These are phyloP conservation scores for Megatriorchis doriae DNA, from an alignment of 2,113 vertebrate genomes.

Conservation along the genomic window DNA sequence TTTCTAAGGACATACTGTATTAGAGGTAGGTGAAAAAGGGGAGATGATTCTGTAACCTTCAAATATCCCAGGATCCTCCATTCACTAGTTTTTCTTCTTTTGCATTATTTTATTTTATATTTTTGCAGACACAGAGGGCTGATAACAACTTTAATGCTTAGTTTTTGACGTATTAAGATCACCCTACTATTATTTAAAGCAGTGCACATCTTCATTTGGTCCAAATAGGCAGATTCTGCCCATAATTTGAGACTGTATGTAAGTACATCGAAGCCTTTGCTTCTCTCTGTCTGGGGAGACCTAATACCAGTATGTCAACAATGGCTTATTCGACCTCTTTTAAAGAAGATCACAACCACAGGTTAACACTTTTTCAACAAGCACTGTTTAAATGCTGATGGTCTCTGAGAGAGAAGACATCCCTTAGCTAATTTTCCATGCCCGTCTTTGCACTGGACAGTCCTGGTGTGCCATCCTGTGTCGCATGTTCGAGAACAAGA, in stretches of 20 bases:
- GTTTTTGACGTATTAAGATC: constrained; percentile 41
- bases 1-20: constrained; percentile 71
- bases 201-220: constrained; percentile 71
- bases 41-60: constrained; percentile 70
- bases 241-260: constrained; percentile 59
- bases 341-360: constrained; percentile 17
- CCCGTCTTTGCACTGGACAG: constrained; percentile 91
- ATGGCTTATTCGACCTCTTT: background rate
- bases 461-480: constrained; percentile 96
- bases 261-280: constrained; percentile 32
- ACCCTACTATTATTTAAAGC: constrained; percentile 52
- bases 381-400: constrained; percentile 94
- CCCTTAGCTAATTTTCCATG: constrained; percentile 87
- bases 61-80: constrained; percentile 69
- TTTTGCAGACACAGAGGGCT: constrained; percentile 63
- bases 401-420: constrained; percentile 82
- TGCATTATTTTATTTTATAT: constrained; percentile 41
- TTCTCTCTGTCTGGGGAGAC: constrained; percentile 39
- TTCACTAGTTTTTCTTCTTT: constrained; percentile 59
- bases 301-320: constrained; percentile 7
- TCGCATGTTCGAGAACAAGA: constrained; percentile 94
- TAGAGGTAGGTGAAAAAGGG: constrained; percentile 81
- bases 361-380: constrained; percentile 89
- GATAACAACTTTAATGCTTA: constrained; percentile 42
- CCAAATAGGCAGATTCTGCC: constrained; percentile 74